A percentile compares a stretch with the other conserved stretches of the same genome.
Evolutionary conservation across 2,888 invertebrate genomes (phyloP).

Genomic region (Alsophila aescularia): DNA sequence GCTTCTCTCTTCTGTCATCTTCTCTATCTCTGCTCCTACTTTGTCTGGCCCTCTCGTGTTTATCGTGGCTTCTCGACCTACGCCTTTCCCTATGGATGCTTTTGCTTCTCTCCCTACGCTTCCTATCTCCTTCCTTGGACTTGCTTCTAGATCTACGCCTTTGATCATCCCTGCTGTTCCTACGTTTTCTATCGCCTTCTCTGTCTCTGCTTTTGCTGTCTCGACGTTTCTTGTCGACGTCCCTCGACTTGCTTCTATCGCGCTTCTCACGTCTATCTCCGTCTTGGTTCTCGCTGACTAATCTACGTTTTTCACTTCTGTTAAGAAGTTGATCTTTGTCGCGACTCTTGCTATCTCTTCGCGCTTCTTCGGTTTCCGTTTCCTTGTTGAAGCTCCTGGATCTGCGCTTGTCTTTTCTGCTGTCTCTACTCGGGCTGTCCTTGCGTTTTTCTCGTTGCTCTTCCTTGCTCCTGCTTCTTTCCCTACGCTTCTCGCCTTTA

Average conservation of each 20-base stretch:
- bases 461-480: slow-evolving; percentile 6
- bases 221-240: slow-evolving; percentile 32
- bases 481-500: slow-evolving; percentile 4
- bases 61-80: slow-evolving; percentile 19
- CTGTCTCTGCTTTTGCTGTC: slow-evolving; percentile 29
- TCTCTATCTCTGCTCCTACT: slow-evolving; percentile 49
- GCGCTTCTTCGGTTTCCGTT: slow-evolving; percentile 1
- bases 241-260: slow-evolving; percentile 28
- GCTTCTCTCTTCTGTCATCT: slow-evolving; percentile 13
- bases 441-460: background rate
- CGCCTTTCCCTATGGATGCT: slow-evolving; percentile 22
- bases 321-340: slow-evolving; percentile 30
- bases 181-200: slow-evolving; percentile 19
- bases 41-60: slow-evolving; percentile 31
- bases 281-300: slow-evolving; percentile 12
- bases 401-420: slow-evolving; percentile 3
- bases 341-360: slow-evolving; percentile 29
- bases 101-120: slow-evolving; percentile 19
- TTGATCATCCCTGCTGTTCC: slow-evolving; percentile 8
- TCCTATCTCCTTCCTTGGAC: slow-evolving; percentile 22
- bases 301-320: slow-evolving; percentile 18
- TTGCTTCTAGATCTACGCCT: slow-evolving; percentile 16
- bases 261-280: slow-evolving; percentile 30
- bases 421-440: background rate
- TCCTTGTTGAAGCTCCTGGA: background rate